phyloP scores from a whole-genome alignment of 2,888 invertebrate genomes.

The Acholoe squamosa region DNA sequence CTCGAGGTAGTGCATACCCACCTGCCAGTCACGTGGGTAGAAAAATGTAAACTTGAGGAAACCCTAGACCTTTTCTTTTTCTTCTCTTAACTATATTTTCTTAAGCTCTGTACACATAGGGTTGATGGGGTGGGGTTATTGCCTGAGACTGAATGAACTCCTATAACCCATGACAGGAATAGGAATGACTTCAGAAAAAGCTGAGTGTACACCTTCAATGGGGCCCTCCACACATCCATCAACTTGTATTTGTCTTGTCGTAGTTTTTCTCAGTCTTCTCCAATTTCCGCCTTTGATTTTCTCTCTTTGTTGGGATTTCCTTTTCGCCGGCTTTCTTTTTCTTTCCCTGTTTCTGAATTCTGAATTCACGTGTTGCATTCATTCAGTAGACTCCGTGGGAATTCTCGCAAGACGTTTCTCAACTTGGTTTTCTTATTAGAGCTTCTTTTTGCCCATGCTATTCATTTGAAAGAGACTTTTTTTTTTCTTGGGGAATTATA shows the following conservation, averaged over 20 bases:
- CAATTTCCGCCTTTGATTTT: conserved; percentile 22
- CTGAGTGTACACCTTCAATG: not conserved
- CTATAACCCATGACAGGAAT: not conserved
- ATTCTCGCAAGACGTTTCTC: not conserved
- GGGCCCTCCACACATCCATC: conserved; percentile 21
- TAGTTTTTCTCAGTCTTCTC: conserved; percentile 51
- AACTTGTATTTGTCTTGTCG: conserved; percentile 34
- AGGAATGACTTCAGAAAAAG: not conserved
- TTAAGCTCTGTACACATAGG: not conserved
- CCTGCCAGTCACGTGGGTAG: not conserved
- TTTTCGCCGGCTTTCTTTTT: not conserved
- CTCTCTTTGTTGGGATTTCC: not conserved
- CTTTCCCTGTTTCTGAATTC: not conserved
- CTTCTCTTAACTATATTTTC: not conserved
- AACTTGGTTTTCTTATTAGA: too few species aligned
- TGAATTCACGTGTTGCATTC: not conserved
- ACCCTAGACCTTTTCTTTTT: not conserved
- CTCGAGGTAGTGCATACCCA: not conserved
- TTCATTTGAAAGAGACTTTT: too few species aligned
- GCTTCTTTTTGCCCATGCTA: too few species aligned
- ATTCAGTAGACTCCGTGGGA: not conserved
- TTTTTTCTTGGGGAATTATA: too few species aligned
- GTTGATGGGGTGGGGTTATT: not conserved
- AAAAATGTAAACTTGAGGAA: not conserved
- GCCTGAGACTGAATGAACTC: not conserved